phyloP scores from a whole-genome alignment of 2,888 invertebrate species.

The Dione vanillae region DNA sequence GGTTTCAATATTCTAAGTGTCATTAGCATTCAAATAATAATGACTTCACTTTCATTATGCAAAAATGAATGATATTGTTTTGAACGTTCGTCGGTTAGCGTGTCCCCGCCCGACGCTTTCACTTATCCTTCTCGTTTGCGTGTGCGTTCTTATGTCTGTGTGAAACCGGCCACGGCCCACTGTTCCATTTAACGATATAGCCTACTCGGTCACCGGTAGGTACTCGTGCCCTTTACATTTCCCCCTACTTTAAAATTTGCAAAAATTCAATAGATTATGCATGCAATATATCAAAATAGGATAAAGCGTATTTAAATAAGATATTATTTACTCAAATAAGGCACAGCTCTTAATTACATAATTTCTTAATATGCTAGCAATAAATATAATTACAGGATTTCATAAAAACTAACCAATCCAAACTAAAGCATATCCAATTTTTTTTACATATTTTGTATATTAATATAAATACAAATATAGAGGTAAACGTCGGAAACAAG shows the following conservation, averaged over 20 bases:
- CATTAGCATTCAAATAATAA: background rate
- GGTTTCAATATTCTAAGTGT: background rate
- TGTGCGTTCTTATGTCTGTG: constrained; percentile 49
- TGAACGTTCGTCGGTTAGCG: constrained; percentile 44
- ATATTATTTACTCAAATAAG: background rate
- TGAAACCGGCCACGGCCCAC: constrained; percentile 38
- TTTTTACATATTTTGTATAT: too few species aligned
- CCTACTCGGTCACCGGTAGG: constrained; percentile 57
- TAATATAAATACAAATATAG: too few species aligned
- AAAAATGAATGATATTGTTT: constrained; percentile 45
- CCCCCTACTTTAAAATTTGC: constrained; percentile 27
- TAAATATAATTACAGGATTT: background rate
- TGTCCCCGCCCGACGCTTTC: constrained; percentile 55
- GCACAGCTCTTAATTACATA: background rate
- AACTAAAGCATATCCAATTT: background rate
- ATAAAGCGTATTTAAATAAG: background rate
- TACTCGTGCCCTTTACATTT: too few species aligned
- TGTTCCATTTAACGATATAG: constrained; percentile 64
- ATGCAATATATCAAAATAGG: background rate
- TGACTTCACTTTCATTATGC: constrained; percentile 45
- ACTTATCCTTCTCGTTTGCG: constrained; percentile 51
- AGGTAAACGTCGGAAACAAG: background rate
- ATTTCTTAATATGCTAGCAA: background rate
- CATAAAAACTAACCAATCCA: background rate
- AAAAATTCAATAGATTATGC: background rate